Conservation (phyloP, 1,140 invertebrate genomes). For the Drosophila littoralis region DNA sequence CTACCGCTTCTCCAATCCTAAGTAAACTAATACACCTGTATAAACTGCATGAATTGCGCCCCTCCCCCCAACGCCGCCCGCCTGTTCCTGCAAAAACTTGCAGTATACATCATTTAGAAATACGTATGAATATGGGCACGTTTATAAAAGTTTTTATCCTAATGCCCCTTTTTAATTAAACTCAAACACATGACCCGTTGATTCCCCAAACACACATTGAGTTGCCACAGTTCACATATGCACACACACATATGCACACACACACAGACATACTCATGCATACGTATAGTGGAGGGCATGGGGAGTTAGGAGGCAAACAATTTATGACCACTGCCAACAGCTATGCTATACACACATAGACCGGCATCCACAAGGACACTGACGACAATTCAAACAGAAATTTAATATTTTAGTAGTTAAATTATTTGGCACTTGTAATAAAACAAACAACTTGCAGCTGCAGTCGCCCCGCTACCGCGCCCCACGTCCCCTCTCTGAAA, state of each 20-base stretch:
- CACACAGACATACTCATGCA: background rate
- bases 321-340: constrained; percentile 59
- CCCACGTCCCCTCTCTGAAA: constrained; percentile 30
- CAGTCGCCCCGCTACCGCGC: constrained; percentile 15
- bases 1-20: background rate
- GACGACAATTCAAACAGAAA: constrained; percentile 77
- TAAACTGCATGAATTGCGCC: constrained; percentile 15
- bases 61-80: too few species aligned
- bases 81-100: constrained; percentile 23
- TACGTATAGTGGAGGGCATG: background rate
- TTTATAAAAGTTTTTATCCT: constrained; percentile 44
- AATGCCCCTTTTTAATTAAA: constrained; percentile 78
- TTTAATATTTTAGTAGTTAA: constrained; percentile 82
- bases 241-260: background rate
- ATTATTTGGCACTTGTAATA: constrained; percentile 82
- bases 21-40: constrained; percentile 34
- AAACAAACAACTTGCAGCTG: constrained; percentile 74
- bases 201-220: constrained; percentile 77
- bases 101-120: constrained; percentile 39
- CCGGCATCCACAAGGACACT: constrained; percentile 22
- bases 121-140: constrained; percentile 37
- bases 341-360: constrained; percentile 16
- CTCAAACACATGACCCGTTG: constrained; percentile 72
- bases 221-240: constrained; percentile 49
- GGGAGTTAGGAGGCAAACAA: constrained; percentile 43